phyloP scores from a whole-genome alignment of 2,113 vertebrate genomes.

The Urocitellus parryii region DNA sequence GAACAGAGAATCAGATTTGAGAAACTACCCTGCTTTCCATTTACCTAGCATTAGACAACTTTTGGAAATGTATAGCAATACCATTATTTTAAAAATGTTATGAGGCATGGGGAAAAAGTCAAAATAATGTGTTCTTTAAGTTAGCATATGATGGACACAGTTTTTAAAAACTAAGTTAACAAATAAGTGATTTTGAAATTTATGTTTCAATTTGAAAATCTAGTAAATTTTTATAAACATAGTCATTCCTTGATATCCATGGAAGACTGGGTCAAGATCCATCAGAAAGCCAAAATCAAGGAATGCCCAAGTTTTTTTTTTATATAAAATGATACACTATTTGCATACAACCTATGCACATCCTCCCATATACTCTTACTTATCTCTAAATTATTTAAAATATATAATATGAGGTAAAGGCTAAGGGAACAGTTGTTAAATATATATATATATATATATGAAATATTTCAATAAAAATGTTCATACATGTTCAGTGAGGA shows the following conservation, averaged over 20 bases:
- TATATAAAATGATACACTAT: background rate
- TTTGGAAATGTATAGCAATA: background rate
- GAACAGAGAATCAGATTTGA: background rate
- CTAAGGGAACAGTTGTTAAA: background rate
- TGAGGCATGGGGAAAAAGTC: background rate
- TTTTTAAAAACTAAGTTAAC: background rate
- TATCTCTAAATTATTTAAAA: background rate
- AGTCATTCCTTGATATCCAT: background rate
- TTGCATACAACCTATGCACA: background rate
- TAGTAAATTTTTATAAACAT: background rate
- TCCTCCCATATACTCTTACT: background rate
- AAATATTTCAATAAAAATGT: background rate
- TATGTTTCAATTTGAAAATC: constrained; percentile 6
- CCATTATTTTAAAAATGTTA: background rate
- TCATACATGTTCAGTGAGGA: background rate
- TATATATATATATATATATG: background rate
- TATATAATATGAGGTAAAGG: too few relatives aligned
- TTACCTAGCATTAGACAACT: background rate
- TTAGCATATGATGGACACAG: background rate
- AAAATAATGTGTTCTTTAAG: background rate
- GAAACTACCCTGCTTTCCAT: background rate
- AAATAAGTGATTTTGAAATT: background rate
- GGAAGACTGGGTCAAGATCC: background rate
- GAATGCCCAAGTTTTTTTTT: background rate
- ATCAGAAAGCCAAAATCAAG: background rate